These are phyloP conservation scores for Neosalanx taihuensis DNA, from an alignment of 2,797 vertebrate species.

Conservation along the genomic window DNA sequence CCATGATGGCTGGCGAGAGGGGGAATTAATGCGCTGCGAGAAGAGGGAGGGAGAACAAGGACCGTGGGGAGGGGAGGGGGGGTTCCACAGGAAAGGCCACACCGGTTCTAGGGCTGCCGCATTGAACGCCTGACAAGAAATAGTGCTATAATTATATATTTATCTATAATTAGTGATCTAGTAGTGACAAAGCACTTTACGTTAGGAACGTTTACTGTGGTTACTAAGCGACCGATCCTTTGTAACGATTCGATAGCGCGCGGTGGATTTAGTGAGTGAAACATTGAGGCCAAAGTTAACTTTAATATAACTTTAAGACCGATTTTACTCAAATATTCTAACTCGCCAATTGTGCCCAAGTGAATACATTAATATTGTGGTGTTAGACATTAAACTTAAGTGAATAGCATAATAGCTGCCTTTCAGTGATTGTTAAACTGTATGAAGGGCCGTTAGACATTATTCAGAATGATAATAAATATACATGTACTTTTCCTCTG, in stretches of 20 bases:
- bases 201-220: background rate
- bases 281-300: background rate
- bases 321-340: no score
- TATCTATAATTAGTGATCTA: conserved; percentile 7
- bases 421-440: no score
- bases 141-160: background rate
- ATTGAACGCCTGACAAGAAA: conserved; percentile 61
- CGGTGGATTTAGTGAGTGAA: background rate
- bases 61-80: conserved; percentile 24
- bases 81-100: conserved; percentile 33
- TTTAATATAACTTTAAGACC: no score
- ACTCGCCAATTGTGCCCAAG: no score
- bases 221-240: no score
- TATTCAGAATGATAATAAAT: no score
- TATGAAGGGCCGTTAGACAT: no score
- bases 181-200: background rate
- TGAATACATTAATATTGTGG: no score
- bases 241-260: background rate
- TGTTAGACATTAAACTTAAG: no score
- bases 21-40: background rate
- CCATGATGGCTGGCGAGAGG: conserved; percentile 72
- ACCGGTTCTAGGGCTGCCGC: conserved; percentile 46
- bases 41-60: conserved; percentile 7
- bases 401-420: no score
- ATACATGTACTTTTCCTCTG: no score